Evolutionary conservation across 2,797 vertebrate genomes (phyloP), one percentile per base, ranked within the genome.

Genomic region (Enteromius fasciolatus): DNA sequence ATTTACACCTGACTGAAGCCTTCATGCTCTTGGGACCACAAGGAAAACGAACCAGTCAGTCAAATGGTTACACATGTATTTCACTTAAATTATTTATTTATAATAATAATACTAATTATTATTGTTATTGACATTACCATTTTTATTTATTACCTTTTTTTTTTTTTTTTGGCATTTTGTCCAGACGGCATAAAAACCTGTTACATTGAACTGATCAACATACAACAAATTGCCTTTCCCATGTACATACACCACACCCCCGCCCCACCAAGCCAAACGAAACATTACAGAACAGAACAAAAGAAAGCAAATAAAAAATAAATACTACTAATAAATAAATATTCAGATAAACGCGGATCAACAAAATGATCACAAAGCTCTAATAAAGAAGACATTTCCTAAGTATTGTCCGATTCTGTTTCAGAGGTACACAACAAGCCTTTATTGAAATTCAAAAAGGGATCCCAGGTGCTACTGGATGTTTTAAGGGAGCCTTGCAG

Each of bases 1-100:
- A 10, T 78, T 69, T 66, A 72, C 52, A 73, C 57, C 20, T 39
- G 70, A 1, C 76, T 67, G 25, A 59, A 44, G 28, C 41, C 54
- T 14, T 36, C 15, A 3, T 18, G 73, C 9, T 9, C 73, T 17
- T 23, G 20, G 18, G 50, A n/a, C 28, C 48, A 36, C 50, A 4
- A 64, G 61, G 28, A 64, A 18, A 18, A 64, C 8, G 7, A 4
- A 64, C 17, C 28, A 17, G 14, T 31, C 61, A 9, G 28, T 31
- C 25, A 31, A 63, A 31, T 63, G 61, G n/a, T 46, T 50, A 52
- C 17, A n/a, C 31, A 3, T 33, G 46, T 6, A 3, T n/a, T 52
- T 52, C 2, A 3, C 25, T 28, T 73, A 14, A 46, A 48, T 20
- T 7, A 33, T 50, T 33, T 54, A 36, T 73, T 73, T 31, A 25